These are phyloP conservation scores for Diadumene lineata DNA, from an alignment of 92 coral and sea anemone genomes.

Conservation along the genomic window DNA sequence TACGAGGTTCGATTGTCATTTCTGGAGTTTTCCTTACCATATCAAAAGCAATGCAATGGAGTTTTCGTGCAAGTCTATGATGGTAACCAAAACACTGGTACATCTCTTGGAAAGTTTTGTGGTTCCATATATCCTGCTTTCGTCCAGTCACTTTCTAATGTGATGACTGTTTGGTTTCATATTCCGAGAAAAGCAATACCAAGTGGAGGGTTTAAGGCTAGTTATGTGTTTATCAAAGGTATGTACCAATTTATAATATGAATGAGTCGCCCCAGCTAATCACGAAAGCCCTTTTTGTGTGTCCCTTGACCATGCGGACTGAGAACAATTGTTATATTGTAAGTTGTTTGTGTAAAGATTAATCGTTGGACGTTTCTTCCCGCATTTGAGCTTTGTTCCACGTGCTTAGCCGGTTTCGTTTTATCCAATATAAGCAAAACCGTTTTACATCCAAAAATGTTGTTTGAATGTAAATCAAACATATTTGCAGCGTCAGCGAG, in stretches of 20 bases:
- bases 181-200: background rate
- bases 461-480: too few species aligned
- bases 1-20: conserved; percentile 61
- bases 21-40: conserved; percentile 43
- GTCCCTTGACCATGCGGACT: background rate
- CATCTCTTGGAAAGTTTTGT: conserved; percentile 63
- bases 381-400: too few species aligned
- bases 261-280: too few species aligned
- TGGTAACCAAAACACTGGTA: conserved; percentile 21
- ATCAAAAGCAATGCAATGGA: conserved; percentile 47
- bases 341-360: too few species aligned
- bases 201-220: conserved; percentile 22
- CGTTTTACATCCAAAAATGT: too few species aligned
- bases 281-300: too few species aligned
- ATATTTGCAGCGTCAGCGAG: too few species aligned
- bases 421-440: too few species aligned
- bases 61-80: conserved; percentile 72
- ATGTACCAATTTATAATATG: too few species aligned
- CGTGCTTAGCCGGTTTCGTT: too few species aligned
- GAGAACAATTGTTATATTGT: too few species aligned
- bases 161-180: conserved; percentile 59
- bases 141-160: conserved; percentile 48
- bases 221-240: conserved; percentile 6
- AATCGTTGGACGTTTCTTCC: too few species aligned
- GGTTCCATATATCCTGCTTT: conserved; percentile 55